Conservation (phyloP, 2,797 vertebrate species). For the Characodon lateralis region DNA sequence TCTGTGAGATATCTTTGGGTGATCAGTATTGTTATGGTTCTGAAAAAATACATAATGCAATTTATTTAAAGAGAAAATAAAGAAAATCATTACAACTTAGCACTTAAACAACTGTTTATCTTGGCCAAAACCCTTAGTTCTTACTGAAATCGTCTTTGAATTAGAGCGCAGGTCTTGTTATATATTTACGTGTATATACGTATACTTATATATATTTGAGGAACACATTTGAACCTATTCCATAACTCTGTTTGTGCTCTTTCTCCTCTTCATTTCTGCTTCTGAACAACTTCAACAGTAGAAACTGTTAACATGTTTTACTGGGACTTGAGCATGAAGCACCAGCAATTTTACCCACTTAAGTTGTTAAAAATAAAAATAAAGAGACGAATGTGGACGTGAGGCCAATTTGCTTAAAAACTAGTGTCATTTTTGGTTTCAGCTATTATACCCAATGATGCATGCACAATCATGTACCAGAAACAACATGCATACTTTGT, state of each 20-base stretch:
- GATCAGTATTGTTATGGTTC: background rate
- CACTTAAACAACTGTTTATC: conserved; percentile 10
- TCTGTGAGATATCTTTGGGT: background rate
- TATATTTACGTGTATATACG: background rate
- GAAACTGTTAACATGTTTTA: conserved; percentile 46
- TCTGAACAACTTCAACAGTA: conserved; percentile 32
- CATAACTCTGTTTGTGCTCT: conserved; percentile 1
- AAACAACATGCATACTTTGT: conserved; percentile 40
- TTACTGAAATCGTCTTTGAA: conserved; percentile 12
- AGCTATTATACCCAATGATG: conserved; percentile 28
- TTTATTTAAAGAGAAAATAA: background rate
- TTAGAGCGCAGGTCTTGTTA: background rate
- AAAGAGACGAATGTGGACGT: conserved; percentile 7
- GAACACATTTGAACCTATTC: background rate
- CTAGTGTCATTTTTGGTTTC: conserved; percentile 2
- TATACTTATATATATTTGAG: background rate
- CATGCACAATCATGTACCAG: conserved; percentile 22
- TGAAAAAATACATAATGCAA: background rate
- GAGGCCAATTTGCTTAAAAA: conserved; percentile 16
- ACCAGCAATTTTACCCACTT: conserved; percentile 30
- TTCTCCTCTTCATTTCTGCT: conserved; percentile 29
- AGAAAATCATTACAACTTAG: conserved; percentile 3
- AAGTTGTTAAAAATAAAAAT: conserved; percentile 37
- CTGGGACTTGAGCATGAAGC: conserved; percentile 32
- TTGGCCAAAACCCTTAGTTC: conserved; percentile 5